Base-by-base conservation (phyloP, 64 coral and sea anemone genomes). In the Hydrozoanthus tunicans region DNA sequence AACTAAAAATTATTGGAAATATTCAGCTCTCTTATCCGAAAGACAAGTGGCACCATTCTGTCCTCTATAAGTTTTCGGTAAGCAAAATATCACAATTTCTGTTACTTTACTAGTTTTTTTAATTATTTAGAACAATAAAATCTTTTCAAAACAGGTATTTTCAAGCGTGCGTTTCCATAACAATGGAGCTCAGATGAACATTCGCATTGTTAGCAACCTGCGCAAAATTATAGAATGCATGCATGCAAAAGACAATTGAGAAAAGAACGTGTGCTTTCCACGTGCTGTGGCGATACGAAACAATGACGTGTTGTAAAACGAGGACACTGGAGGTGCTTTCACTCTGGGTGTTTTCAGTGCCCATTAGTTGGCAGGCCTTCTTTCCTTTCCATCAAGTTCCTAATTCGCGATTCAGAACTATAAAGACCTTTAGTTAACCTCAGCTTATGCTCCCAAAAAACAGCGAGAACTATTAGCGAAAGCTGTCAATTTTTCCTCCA, bases 201-300 rank as follows among this genome's bases (percentile, higher is more conserved):
- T 52, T 85, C 56, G 63, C 32, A 20, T 53, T 62, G 54, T 70
- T 56, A 52, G 68, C 24, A 69, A 10, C 70, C 64, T 70, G 32
- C 7, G 64, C 51, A 68, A 13, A 55, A 85, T 56, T 51, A 81
- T 55, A 62, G 79, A 56, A 59, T 62, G 58, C 51, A 53, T 69
- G 4, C 24, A 5, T 43, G 32, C 32, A 43, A 69, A 56, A 85
- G 79, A 70, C 82, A 85, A 85, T 85, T 85, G 14, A 70, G 20
- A 85, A 85, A n/a, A 85, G 52, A 17, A 15, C 59, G 60, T 53
- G 61, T 20, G 56, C 54, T 70, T 81, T 26, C 79, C 79, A 81
- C 61, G 79, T 81, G 79, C 53, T 81, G 79, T 43, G 32, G 0
- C 32, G 32, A 43, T 43, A 43, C 32, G 32, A 2, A 43, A 43